Conservation (phyloP, 1,140 invertebrate species). For the Himalopsyche phryganea region DNA sequence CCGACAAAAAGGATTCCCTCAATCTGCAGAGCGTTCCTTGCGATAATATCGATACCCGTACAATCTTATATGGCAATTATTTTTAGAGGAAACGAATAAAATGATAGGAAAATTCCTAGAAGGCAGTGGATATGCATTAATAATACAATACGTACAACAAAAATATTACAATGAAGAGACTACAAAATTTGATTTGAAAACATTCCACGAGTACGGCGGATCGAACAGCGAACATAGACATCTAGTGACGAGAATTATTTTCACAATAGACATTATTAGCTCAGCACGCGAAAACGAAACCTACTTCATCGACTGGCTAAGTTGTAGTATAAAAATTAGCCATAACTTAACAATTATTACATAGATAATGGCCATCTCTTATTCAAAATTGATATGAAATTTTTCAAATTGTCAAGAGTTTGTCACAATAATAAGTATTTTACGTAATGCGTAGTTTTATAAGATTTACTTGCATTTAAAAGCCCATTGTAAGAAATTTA, state of each 20-base stretch:
- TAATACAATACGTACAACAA: neutral
- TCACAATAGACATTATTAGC: neutral
- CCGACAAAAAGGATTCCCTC: neutral
- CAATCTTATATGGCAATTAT: no score
- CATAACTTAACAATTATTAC: constrained; percentile 17
- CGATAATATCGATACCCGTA: no score
- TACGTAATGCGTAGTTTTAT: neutral
- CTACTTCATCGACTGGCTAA: neutral
- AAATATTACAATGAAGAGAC: neutral
- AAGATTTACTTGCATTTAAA: neutral
- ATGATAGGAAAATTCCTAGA: no score
- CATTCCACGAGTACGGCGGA: neutral
- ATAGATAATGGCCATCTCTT: neutral
- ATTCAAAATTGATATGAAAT: constrained; percentile 28
- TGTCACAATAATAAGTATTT: neutral
- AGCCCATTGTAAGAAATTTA: neutral
- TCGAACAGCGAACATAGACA: neutral
- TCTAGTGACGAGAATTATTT: neutral
- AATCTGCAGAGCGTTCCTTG: no score
- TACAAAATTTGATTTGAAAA: neutral
- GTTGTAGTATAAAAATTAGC: constrained; percentile 25
- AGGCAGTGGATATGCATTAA: neutral
- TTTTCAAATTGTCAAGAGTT: constrained; percentile 28
- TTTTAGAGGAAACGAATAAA: no score
- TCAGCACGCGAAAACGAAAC: neutral